Base-by-base conservation (phyloP, 2,888 invertebrate species). In the Morpho deidamia region DNA sequence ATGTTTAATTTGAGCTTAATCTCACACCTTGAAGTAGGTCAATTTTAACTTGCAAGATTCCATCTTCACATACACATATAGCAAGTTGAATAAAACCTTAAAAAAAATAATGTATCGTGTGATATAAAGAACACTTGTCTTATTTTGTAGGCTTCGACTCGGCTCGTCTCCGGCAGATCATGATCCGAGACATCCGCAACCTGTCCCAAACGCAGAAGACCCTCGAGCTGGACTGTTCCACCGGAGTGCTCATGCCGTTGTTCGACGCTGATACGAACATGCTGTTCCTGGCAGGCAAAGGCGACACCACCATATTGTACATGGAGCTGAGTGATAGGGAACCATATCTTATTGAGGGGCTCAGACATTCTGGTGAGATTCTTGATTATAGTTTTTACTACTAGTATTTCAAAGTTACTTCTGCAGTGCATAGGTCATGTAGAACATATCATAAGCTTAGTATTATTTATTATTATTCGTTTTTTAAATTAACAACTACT, bases 251-350 rank as follows among this genome's bases (percentile, higher is more conserved):
- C 60, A 97, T 98, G 92, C 98, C 98, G 0, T 90, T 98, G 7
- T 98, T 93, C 78, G 99, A 99, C 84, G 89, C 95, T 10, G 98
- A 99, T 72, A 98, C 99, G 40, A 95, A 95, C 68, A 97, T 99
- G 97, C 91, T 98, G 57, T 98, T 98, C 90, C 88, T 99, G 55
- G 96, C 96, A 52, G 98, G 98, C 40, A 98, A 98, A 91, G 98
- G 97, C 7, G 98, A 98, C 71, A 97, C 96, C 0, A 96, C 96
- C 1, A 95, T 99, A 58, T 91, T 94, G 55, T 98, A 97, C 70
- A 92, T 96, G 92, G 98, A 99, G 87, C 92, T 98, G 1, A 94
- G 94, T 44, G 96, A 97, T 60, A 93, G 95, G 67, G 96, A 96
- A 72, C 97, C 98, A 0, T 96, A 93, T 77, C 83, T 98, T n/a